These are phyloP conservation scores for Ceratosolen solmsi DNA, from an alignment of 1,140 invertebrate species.

Conservation along the genomic window DNA sequence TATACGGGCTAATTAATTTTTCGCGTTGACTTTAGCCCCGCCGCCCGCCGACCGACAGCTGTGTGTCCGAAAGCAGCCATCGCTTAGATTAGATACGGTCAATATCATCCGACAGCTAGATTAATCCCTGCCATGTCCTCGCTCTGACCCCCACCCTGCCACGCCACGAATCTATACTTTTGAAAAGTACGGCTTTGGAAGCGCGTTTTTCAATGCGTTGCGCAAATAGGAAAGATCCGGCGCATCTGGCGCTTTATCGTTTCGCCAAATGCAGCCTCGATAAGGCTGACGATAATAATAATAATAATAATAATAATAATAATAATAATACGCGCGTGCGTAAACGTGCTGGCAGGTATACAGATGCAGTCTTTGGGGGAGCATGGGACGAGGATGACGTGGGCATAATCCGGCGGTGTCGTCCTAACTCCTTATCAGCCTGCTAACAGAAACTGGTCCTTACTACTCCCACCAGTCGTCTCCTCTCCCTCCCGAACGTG, in stretches of 20 bases:
- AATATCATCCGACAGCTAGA: conserved; percentile 16
- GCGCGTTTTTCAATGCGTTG: background rate
- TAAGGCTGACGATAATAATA: background rate
- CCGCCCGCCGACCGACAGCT: background rate
- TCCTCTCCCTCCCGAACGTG: background rate
- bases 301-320: conserved; percentile 5
- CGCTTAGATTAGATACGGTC: conserved; percentile 35
- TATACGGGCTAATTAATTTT: conserved; percentile 35
- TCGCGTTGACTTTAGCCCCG: background rate
- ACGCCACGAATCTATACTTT: too few species aligned
- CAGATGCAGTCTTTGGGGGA: background rate
- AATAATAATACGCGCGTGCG: background rate
- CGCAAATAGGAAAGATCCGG: background rate
- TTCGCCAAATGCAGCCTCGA: conserved; percentile 25
- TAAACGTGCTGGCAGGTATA: background rate
- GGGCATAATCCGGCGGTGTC: conserved; percentile 24
- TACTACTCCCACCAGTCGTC: background rate
- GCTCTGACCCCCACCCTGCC: background rate
- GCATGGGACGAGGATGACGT: background rate
- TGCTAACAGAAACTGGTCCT: conserved; percentile 22
- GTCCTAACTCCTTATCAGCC: conserved; percentile 42
- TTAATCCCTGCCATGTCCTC: background rate
- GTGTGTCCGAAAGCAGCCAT: background rate
- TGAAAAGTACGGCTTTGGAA: background rate
- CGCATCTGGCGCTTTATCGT: conserved; percentile 10